These are phyloP conservation scores for Archivesica marissinica DNA, from an alignment of 1,140 invertebrate genomes.

Conservation along the genomic window DNA sequence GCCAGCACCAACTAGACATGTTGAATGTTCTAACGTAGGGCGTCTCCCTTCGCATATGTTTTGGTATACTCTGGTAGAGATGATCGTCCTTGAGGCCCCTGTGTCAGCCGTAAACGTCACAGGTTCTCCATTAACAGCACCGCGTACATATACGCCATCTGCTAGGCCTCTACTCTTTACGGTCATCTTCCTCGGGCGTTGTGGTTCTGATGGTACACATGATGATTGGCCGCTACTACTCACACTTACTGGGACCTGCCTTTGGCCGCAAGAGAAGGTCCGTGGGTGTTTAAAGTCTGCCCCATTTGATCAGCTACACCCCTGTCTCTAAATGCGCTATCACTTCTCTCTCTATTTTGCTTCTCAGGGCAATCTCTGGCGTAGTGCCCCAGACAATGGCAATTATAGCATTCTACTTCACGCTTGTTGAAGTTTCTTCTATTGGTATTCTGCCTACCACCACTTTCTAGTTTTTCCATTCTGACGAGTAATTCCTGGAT, in stretches of 20 bases:
- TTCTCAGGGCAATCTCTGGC: slow-evolving; percentile 19
- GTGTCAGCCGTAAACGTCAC: slow-evolving; percentile 42
- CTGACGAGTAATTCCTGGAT: not conserved
- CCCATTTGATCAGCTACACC: not conserved
- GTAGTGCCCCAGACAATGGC: slow-evolving; percentile 27
- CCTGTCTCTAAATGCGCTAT: not conserved
- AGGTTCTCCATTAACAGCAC: slow-evolving; percentile 20
- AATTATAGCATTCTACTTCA: slow-evolving; percentile 29
- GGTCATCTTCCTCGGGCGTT: not conserved
- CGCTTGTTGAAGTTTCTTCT: not conserved
- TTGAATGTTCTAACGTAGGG: not conserved
- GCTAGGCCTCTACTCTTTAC: not conserved
- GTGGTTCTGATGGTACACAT: not conserved
- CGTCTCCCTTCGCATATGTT: not conserved
- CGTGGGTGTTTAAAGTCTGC: slow-evolving; percentile 37
- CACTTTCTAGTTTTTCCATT: slow-evolving; percentile 14
- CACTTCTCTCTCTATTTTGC: not conserved
- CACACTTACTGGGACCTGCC: not conserved
- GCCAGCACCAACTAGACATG: slow-evolving; percentile 19
- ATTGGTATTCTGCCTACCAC: too few species aligned
- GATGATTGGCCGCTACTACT: not conserved
- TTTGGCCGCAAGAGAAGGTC: slow-evolving; percentile 47
- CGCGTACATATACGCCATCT: slow-evolving; percentile 34
- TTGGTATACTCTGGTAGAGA: slow-evolving; percentile 29
- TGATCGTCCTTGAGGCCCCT: slow-evolving; percentile 25